Evolutionary conservation across 2,797 vertebrate species (phyloP), one percentile per base, ranked within the genome.

Genomic region (Halcyon badia): DNA sequence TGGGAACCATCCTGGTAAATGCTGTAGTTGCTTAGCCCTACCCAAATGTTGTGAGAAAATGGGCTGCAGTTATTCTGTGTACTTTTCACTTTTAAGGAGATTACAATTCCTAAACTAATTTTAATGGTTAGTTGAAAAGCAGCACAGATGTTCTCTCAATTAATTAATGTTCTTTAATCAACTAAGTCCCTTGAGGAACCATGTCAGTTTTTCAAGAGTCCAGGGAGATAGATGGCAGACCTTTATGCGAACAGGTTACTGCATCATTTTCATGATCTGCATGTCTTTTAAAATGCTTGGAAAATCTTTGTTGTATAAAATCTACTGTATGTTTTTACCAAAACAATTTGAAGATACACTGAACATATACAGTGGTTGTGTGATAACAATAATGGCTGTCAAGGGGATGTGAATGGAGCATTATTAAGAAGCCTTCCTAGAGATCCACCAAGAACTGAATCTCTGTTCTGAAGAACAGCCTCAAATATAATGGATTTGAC

Each of bases 121-220:
- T 83, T 77, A 83, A 62, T 83, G 91, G 83, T 82, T 96, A 85
- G 60, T 89, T 84, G 90, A 62, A 95, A 94, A 95, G 25, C 83
- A 93, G 80, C 83, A 52, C 96, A 95, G 96, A 92, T 96, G 83
- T 95, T 97, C 87, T 33, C 57, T 95, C 61, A 95, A 87, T 96
- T 95, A 95, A 94, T 96, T 94, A 95, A 88, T 94, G 91, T 91
- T 95, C 77, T 95, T 95, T 94, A 95, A 95, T 96, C 80, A 87
- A 83, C 44, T 71, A 44, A 91, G 68, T 91, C 91, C 68, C 82
- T 83, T 60, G 83, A 91, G 88, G 21, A 94, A 26, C 28, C 3
- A 21, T 26, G 87, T 91, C 76, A 66, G 51, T 82, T 94, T 97
- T 95, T 95, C 62, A 79, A 39, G 89, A 92, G 49, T 71, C 72